Conservation (phyloP, 2,888 invertebrate genomes). For the Lomographa bimaculata region DNA sequence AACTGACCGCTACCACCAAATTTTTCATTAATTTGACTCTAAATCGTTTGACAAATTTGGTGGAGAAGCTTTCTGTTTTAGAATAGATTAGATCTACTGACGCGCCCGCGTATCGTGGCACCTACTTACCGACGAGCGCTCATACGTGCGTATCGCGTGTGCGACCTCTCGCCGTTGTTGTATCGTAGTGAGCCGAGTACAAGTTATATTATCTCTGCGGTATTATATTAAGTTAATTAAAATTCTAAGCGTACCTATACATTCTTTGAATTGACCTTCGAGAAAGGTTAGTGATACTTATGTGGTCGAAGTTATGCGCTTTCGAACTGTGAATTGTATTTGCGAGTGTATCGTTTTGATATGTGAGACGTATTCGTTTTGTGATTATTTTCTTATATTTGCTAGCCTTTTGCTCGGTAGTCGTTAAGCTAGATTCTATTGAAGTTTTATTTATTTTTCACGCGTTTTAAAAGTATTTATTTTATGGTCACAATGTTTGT, state of each 20-base stretch:
- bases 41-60: too few species aligned
- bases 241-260: slow-evolving; percentile 80
- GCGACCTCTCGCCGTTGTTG: slow-evolving; percentile 58
- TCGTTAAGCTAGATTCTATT: slow-evolving; percentile 76
- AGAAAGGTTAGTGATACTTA: slow-evolving; percentile 83
- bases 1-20: too few species aligned
- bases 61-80: too few species aligned
- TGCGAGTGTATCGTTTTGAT: slow-evolving; percentile 60
- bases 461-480: slow-evolving; percentile 41
- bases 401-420: slow-evolving; percentile 73
- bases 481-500: slow-evolving; percentile 63
- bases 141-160: slow-evolving; percentile 41
- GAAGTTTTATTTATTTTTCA: slow-evolving; percentile 66
- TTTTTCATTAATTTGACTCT: too few species aligned
- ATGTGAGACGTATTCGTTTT: slow-evolving; percentile 61
- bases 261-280: slow-evolving; percentile 82
- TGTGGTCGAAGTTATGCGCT: slow-evolving; percentile 64
- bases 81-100: too few species aligned
- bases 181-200: slow-evolving; percentile 73
- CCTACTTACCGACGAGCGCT: too few species aligned
- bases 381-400: slow-evolving; percentile 76
- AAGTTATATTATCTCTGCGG: slow-evolving; percentile 64
- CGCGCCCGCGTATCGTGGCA: too few species aligned
- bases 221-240: slow-evolving; percentile 71
- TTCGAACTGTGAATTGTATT: slow-evolving; percentile 59